Evolutionary conservation across 2,888 invertebrate genomes (phyloP).

Genomic region (Agonum fuliginosum): DNA sequence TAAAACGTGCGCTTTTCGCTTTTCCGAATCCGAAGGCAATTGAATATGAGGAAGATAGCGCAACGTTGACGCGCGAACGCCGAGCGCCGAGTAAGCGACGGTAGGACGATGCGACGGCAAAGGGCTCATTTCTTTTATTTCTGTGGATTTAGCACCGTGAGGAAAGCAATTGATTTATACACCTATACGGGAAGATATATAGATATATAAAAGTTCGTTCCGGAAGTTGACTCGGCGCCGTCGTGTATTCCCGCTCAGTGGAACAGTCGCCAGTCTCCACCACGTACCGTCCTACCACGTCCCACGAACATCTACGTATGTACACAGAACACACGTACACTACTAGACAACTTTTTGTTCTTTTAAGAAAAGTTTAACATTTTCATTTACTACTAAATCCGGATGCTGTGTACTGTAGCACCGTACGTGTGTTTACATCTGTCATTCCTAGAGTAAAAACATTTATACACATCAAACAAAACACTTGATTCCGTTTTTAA

Average conservation of each 20-base stretch:
- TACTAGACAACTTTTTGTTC: not conserved
- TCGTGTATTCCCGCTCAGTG: constrained; percentile 16
- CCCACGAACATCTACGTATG: not conserved
- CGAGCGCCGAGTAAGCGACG: not conserved
- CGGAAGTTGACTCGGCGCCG: constrained; percentile 28
- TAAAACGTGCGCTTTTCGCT: constrained; percentile 6
- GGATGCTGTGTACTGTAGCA: too few species aligned
- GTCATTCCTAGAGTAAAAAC: not conserved
- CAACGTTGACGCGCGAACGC: not conserved
- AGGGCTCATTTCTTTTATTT: constrained; percentile 32
- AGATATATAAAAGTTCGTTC: constrained; percentile 40
- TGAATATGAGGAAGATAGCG: not conserved
- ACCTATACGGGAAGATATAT: constrained; percentile 17
- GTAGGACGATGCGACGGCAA: not conserved
- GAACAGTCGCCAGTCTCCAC: not conserved
- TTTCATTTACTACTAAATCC: not conserved
- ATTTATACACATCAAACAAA: not conserved
- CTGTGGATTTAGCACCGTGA: constrained; percentile 23
- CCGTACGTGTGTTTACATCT: not conserved
- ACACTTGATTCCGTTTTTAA: not conserved
- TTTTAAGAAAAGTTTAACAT: not conserved
- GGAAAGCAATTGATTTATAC: constrained; percentile 40
- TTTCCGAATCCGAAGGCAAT: not conserved
- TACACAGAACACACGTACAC: constrained; percentile 2
- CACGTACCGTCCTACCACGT: too few species aligned